These are phyloP conservation scores for Acanthaster planci DNA, from an alignment of 35 echinoderm and acorn worm species.

Conservation along the genomic window DNA sequence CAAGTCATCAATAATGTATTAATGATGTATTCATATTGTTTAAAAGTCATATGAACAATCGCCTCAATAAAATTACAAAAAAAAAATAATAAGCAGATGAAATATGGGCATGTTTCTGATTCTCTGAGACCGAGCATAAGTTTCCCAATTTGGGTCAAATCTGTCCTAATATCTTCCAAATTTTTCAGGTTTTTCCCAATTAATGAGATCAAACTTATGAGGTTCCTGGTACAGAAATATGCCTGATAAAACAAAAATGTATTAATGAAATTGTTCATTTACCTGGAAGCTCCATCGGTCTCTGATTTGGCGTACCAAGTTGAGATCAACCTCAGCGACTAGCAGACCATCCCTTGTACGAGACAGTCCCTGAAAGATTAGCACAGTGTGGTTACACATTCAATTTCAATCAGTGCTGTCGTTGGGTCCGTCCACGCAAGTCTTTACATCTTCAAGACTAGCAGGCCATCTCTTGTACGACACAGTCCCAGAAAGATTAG, in stretches of 20 bases:
- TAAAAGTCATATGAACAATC: too few species aligned
- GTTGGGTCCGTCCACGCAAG: too few species aligned
- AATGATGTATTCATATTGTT: too few species aligned
- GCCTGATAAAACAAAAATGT: neutral
- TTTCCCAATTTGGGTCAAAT: too few species aligned
- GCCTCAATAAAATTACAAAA: too few species aligned
- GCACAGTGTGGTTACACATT: neutral
- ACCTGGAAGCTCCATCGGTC: conserved; percentile 95
- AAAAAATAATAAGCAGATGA: too few species aligned
- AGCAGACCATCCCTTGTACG: conserved; percentile 88
- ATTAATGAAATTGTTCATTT: neutral
- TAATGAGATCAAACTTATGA: neutral
- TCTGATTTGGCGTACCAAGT: conserved; percentile 79
- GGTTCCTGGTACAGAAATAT: neutral
- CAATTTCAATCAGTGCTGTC: too few species aligned
- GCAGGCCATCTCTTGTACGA: conserved; percentile 84
- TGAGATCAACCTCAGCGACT: conserved; percentile 88
- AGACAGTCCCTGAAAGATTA: conserved; percentile 71
- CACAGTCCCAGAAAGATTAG: conserved; percentile 69
- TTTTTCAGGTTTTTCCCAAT: neutral
- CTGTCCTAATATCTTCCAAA: too few species aligned
- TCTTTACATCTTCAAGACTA: too few species aligned
- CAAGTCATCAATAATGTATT: too few species aligned
- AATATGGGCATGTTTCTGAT: too few species aligned
- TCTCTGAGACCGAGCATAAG: too few species aligned